phyloP scores from a whole-genome alignment of 37 sponge, comb jelly and placozoan species.

The Aphrocallistes beatrix region DNA sequence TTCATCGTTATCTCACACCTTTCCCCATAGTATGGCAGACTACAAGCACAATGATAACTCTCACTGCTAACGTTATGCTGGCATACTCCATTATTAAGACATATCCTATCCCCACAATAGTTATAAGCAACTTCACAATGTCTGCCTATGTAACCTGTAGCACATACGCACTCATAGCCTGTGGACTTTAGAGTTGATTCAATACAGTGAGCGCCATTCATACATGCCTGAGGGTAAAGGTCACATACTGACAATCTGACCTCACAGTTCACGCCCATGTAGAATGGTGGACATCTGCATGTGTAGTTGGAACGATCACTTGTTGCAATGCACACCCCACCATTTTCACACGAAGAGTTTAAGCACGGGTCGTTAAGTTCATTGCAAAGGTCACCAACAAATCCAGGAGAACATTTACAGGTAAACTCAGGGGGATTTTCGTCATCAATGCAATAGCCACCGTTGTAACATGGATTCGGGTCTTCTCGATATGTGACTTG shows the following conservation, averaged over 20 bases:
- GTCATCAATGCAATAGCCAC: neutral
- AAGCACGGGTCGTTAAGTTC: neutral
- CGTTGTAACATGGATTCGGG: neutral
- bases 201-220: neutral
- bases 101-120: neutral
- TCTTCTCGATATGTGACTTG: neutral
- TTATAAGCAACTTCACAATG: neutral
- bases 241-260: neutral
- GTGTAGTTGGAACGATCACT: constrained; percentile 13
- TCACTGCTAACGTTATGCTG: neutral
- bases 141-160: neutral
- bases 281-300: neutral
- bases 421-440: neutral
- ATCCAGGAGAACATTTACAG: neutral
- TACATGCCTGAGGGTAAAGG: neutral
- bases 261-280: neutral
- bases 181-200: neutral
- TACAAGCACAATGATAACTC: neutral
- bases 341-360: neutral
- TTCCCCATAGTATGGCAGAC: neutral
- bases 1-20: neutral
- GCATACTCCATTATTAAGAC: neutral
- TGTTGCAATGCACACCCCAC: neutral
- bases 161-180: neutral
- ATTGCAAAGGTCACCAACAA: neutral